phyloP scores from a whole-genome alignment of 2,797 vertebrate species.

The Bucorvus abyssinicus region DNA sequence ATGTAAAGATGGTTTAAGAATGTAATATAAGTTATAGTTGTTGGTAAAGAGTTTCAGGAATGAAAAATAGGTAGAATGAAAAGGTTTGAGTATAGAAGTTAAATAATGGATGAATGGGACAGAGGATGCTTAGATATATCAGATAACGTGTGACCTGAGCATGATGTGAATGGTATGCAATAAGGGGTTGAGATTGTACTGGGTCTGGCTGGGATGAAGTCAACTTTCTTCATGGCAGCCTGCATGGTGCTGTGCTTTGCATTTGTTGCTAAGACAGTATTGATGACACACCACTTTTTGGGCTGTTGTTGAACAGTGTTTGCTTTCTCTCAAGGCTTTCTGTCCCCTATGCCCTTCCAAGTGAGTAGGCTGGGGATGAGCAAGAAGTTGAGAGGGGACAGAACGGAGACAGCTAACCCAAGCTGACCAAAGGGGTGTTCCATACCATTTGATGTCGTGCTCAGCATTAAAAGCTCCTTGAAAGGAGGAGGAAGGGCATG shows the following conservation, averaged over 20 bases:
- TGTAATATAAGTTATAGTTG: neutral
- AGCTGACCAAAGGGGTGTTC: neutral
- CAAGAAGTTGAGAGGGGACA: neutral
- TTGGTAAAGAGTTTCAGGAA: neutral
- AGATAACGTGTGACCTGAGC: neutral
- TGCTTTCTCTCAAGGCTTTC: neutral
- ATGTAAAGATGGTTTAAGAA: neutral
- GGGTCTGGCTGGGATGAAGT: neutral
- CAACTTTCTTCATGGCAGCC: neutral
- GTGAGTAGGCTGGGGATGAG: neutral
- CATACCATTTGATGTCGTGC: fast-evolving
- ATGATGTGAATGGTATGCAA: neutral
- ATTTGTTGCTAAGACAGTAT: neutral
- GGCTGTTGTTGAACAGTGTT: neutral
- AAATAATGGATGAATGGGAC: neutral
- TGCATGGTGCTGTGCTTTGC: neutral
- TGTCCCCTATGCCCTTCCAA: neutral
- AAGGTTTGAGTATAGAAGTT: neutral
- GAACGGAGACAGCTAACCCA: neutral
- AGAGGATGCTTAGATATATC: neutral
- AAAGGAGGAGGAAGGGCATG: neutral
- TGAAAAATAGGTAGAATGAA: neutral
- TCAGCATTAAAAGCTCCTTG: neutral
- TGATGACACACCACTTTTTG: neutral
- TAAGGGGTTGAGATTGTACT: neutral